Base-by-base conservation (phyloP, 2,888 invertebrate species). In the Caenorhabditis imperialis region DNA sequence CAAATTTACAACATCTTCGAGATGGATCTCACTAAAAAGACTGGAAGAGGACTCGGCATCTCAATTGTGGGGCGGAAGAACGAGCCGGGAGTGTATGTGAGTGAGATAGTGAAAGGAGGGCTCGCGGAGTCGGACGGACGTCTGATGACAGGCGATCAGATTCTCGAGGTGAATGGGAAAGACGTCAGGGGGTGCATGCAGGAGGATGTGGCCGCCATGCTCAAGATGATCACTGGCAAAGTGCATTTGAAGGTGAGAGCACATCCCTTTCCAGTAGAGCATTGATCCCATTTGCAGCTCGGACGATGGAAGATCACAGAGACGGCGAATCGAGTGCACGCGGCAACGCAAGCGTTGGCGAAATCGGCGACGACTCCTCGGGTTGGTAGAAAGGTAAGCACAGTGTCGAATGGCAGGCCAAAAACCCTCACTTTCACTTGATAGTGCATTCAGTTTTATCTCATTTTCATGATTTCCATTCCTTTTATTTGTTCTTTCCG, bases 131-230 rank as follows among this genome's bases (percentile, higher is more conserved):
- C 90, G n/a, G 96, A 96, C 88, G 95, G 94, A 4, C 92, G 94
- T 63, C 91, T 99, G 77, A 93, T 94, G 90, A 93, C 93, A 85
- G 97, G 98, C 20, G 98, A 99, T 89, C 92, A 94, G 76, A 92
- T 99, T 53, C 90, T 94, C 8, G 91, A 94, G 33, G 93, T 98
- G 14, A 95, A 96, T 88, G 94, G 93, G 3, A 93, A 94, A 85
- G 94, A 94, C 78, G 88, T 90, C 80, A 85, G 89, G 16, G 88
- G 87, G 63, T 87, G 89, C 35, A 89, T 90, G 78, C 93, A 94
- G 86, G 93, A 95, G 85, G 93, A 94, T 79, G 94, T 94, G 10
- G 95, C 94, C 48, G 93, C 94, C 16, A 92, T 95, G 58, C 92
- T 98, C 81, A 96, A 97, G 79, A 88, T 86, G 10, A 81, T 83